Evolutionary conservation across 2,888 invertebrate species (phyloP).

Genomic region (Pseudoips prasinana): DNA sequence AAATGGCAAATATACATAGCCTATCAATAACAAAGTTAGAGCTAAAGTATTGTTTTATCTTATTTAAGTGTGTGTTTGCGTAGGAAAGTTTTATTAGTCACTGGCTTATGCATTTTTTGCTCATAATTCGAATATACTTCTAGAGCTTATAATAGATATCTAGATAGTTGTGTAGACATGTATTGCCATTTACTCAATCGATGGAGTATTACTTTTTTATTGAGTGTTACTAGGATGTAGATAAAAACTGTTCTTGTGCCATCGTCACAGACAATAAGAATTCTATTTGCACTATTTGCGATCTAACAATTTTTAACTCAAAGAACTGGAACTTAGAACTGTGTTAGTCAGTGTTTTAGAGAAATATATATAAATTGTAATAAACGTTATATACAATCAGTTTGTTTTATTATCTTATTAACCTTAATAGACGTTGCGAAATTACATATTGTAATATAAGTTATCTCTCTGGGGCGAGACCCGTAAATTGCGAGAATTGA

Average conservation of each 20-base stretch:
- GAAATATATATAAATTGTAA: slow-evolving; percentile 30
- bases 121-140: too few species aligned
- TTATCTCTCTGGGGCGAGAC: slow-evolving; percentile 35
- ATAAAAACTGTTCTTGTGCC: slow-evolving; percentile 22
- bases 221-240: too few species aligned
- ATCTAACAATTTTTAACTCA: not conserved
- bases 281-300: not conserved
- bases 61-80: too few species aligned
- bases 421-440: slow-evolving; percentile 17
- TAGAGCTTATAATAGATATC: too few species aligned
- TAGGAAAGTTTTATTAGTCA: too few species aligned
- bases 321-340: not conserved
- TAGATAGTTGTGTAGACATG: too few species aligned
- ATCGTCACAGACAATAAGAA: slow-evolving; percentile 43
- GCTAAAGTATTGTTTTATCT: too few species aligned
- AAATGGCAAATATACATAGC: too few species aligned
- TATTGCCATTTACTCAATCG: slow-evolving; percentile 3
- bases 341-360: slow-evolving; percentile 23
- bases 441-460: slow-evolving; percentile 15
- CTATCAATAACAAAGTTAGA: too few species aligned
- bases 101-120: too few species aligned
- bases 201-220: too few species aligned
- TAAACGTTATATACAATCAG: slow-evolving; percentile 37
- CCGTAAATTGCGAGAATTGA: slow-evolving; percentile 23
- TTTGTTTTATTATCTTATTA: slow-evolving; percentile 31